phyloP scores from a whole-genome alignment of 2,797 vertebrate genomes.

The Malurus splendens region DNA sequence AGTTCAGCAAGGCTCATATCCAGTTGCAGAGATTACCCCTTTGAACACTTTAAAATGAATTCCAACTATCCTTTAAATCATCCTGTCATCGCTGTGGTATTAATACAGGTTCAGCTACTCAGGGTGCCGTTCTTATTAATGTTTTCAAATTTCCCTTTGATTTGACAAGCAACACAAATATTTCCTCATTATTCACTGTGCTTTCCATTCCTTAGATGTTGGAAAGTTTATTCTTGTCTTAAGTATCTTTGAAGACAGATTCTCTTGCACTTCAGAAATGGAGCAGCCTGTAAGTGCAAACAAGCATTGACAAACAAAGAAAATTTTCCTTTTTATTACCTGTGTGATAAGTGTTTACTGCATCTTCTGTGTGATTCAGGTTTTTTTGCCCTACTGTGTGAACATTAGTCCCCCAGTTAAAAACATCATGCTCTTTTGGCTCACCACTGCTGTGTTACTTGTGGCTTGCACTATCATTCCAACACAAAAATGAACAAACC shows the following conservation, averaged over 20 bases:
- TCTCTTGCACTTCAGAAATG: neutral
- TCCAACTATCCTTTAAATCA: conserved; percentile 27
- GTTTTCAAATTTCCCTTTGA: conserved; percentile 57
- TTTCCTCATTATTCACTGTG: conserved; percentile 52
- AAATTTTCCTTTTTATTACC: neutral
- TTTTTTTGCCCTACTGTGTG: neutral
- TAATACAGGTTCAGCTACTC: conserved; percentile 40
- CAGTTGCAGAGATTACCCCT: conserved; percentile 1
- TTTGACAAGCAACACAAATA: conserved; percentile 59
- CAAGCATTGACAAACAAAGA: conserved; percentile 22
- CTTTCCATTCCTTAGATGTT: conserved; percentile 12
- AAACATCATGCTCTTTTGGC: neutral
- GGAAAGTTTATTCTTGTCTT: neutral
- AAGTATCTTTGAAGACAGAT: conserved; percentile 41
- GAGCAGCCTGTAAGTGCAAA: conserved; percentile 8
- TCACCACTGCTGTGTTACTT: neutral
- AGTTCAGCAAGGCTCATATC: neutral
- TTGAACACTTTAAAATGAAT: conserved; percentile 28
- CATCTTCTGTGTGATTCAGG: neutral
- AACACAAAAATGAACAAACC: neutral
- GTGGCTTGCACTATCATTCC: neutral
- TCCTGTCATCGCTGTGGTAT: conserved; percentile 35
- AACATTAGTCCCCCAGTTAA: neutral
- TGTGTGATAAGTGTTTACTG: conserved; percentile 35
- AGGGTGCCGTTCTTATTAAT: conserved; percentile 43